These are phyloP conservation scores for Cydia amplana DNA, from an alignment of 1,140 invertebrate species.

Conservation along the genomic window DNA sequence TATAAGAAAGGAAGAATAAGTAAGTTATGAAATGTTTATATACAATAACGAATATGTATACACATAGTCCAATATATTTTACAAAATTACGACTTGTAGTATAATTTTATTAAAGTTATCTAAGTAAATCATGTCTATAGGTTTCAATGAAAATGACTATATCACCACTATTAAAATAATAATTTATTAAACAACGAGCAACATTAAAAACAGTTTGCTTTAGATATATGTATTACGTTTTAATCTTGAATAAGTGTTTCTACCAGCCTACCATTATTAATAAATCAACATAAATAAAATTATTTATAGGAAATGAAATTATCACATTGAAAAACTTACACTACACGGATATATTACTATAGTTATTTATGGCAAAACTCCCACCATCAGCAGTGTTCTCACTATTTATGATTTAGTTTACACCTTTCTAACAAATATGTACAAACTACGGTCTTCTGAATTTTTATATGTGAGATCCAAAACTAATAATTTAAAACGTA, in stretches of 20 bases:
- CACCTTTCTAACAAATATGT: not conserved
- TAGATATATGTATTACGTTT: slow-evolving; percentile 8
- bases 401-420: not conserved
- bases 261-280: not conserved
- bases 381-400: slow-evolving; percentile 21
- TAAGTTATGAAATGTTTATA: slow-evolving; percentile 49
- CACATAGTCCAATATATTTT: slow-evolving; percentile 39
- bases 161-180: slow-evolving; percentile 17
- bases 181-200: slow-evolving; percentile 55
- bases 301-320: slow-evolving; percentile 24
- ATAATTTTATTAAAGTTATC: slow-evolving; percentile 33
- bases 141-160: slow-evolving; percentile 9
- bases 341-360: slow-evolving; percentile 16
- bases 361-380: slow-evolving; percentile 25
- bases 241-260: slow-evolving; percentile 16
- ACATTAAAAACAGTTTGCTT: slow-evolving; percentile 31
- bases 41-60: not conserved
- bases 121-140: slow-evolving; percentile 28
- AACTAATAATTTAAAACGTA: not conserved
- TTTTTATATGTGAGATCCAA: slow-evolving; percentile 21
- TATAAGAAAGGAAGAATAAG: slow-evolving; percentile 80
- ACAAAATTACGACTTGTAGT: slow-evolving; percentile 31
- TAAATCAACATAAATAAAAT: slow-evolving; percentile 22
- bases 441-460: not conserved
- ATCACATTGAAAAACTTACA: slow-evolving; percentile 31